These are phyloP conservation scores for Leptogaster cylindrica DNA, from an alignment of 2,888 invertebrate species.

Conservation along the genomic window DNA sequence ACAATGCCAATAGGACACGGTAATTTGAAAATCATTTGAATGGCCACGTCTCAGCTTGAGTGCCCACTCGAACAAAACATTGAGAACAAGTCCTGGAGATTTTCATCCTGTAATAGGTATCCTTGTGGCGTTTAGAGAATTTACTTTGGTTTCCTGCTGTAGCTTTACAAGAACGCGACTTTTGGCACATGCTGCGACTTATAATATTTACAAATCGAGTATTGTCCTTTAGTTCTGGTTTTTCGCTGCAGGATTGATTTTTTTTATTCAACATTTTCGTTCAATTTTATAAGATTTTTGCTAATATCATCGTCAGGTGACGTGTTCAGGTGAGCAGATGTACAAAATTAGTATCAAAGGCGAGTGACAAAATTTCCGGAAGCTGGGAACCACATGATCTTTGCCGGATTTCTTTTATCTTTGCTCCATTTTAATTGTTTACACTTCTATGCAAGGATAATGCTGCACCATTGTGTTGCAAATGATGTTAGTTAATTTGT, in stretches of 20 bases:
- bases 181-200: conserved; percentile 48
- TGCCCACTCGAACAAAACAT: conserved; percentile 42
- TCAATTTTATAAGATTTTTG: conserved; percentile 13
- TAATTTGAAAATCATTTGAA: conserved; percentile 41
- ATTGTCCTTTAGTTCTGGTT: conserved; percentile 43
- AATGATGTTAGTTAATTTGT: no score
- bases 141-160: conserved; percentile 21
- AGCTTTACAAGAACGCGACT: conserved; percentile 44
- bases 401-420: conserved; percentile 8
- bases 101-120: neutral
- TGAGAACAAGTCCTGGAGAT: neutral
- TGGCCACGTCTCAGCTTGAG: conserved; percentile 46
- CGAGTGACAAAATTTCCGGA: conserved; percentile 10
- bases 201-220: conserved; percentile 48
- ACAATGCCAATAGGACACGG: conserved; percentile 37
- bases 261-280: no score
- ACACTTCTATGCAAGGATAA: no score
- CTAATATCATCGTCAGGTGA: conserved; percentile 27
- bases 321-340: conserved; percentile 38
- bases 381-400: neutral
- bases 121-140: conserved; percentile 38
- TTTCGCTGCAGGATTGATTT: neutral
- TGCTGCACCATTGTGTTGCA: no score
- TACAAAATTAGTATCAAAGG: conserved; percentile 12
- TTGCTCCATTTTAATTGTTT: no score